Evolutionary conservation across 2,113 vertebrate species (phyloP), one percentile per base, ranked within the genome.

Genomic region (Bujurquina vittata): DNA sequence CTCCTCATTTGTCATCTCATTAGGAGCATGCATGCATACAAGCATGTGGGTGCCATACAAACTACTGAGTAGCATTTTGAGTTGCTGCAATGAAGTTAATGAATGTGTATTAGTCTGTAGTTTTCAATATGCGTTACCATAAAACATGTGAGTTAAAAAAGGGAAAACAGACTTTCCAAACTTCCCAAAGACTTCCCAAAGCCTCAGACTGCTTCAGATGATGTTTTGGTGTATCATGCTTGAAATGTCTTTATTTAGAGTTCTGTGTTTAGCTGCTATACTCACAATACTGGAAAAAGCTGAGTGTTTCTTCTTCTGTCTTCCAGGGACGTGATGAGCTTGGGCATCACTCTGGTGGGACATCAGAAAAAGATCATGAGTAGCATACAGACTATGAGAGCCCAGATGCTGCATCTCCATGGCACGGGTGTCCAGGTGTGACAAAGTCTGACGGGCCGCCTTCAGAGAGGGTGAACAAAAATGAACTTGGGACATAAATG

Each of bases 341-440:
- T 99, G 96, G 98, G 98, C 84, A 99, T 99, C 95, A 97, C 98
- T 81, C 95, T 99, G 91, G 97, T 98, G 91, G 98, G 98, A 89
- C 98, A 99, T 96, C 98, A 99, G 93, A 99, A 99, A 95, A 99
- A 99, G 96, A 97, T 99, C 91, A 98, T 99, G 97, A 99, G 97
- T 97, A 99, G 97, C 97, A 98, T 99, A 98, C 98, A 99, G 97
- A 99, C 98, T 95, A 99, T 97, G 97, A 97, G 98, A 96, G 98
- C 97, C 90, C 98, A 99, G 95, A 98, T 99, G 97, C 94, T 99
- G 81, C 98, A 99, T 86, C 97, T 99, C 89, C 98, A 99, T n/a
- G 97, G 97, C 85, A 98, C 97, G 7, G 98, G 98, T 29, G 96
- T 99, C 93, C 98, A 99, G 95, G 98, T 99, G 97, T 99, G 97